Conservation (phyloP, 2,888 invertebrate species). For the Parnassius mnemosyne region DNA sequence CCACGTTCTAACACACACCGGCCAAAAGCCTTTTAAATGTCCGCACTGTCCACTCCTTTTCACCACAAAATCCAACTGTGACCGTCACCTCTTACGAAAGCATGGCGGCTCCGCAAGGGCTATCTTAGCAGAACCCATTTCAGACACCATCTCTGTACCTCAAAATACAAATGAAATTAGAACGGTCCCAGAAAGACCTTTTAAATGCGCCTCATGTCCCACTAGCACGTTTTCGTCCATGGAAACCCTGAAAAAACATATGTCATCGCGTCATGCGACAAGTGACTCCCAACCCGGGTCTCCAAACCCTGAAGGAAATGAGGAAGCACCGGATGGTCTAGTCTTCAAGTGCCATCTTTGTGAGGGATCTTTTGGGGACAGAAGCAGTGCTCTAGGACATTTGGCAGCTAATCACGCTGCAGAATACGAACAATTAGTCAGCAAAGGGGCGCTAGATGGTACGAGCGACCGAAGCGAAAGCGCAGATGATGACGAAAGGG, state of each 20-base stretch:
- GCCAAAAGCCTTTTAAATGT: conserved; percentile 97
- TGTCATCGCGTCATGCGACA: conserved; percentile 84
- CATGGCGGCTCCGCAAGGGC: conserved; percentile 82
- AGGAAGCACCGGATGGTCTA: conserved; percentile 71
- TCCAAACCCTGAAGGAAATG: conserved; percentile 53
- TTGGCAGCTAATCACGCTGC: conserved; percentile 86
- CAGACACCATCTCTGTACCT: conserved; percentile 55
- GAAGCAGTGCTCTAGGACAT: conserved; percentile 90
- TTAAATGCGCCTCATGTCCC: conserved; percentile 89
- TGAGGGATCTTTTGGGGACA: conserved; percentile 90
- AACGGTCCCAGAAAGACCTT: conserved; percentile 88
- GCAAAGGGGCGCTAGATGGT: conserved; percentile 86
- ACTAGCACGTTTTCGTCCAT: conserved; percentile 90
- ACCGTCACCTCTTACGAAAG: conserved; percentile 94
- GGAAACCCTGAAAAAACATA: conserved; percentile 89
- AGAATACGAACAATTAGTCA: conserved; percentile 90
- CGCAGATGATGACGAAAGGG: conserved; percentile 83
- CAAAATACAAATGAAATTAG: conserved; percentile 67
- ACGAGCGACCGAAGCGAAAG: conserved; percentile 84
- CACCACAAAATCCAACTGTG: conserved; percentile 98
- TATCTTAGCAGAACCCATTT: conserved; percentile 62
- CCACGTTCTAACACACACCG: conserved; percentile 97
- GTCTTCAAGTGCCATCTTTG: conserved; percentile 97
- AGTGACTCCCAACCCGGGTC: conserved; percentile 70
- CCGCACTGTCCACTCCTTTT: conserved; percentile 95